A percentile compares a stretch with the other conserved stretches of the same genome.
Evolutionary conservation across 2,797 vertebrate species (phyloP).

Genomic region (Tokudaia muenninki): DNA sequence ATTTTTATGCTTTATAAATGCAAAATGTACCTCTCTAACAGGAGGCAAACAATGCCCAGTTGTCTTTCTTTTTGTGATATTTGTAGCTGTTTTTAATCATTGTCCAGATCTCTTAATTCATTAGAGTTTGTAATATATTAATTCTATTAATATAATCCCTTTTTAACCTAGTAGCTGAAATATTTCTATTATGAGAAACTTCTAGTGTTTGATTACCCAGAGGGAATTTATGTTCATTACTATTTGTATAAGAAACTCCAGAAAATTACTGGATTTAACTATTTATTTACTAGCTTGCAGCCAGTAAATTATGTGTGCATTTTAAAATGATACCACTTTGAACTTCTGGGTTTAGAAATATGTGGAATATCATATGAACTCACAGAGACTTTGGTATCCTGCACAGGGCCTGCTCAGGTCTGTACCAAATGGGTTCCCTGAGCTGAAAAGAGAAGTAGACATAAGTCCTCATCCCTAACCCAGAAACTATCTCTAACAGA

Average conservation of each 20-base stretch:
- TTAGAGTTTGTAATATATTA: conserved; percentile 32
- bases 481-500: background rate
- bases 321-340: conserved; percentile 22
- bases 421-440: background rate
- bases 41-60: conserved; percentile 1
- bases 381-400: background rate
- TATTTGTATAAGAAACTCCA: conserved; percentile 51
- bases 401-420: background rate
- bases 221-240: conserved; percentile 59
- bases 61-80: conserved; percentile 36
- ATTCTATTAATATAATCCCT: conserved; percentile 56
- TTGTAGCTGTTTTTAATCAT: conserved; percentile 49
- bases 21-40: background rate
- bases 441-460: background rate
- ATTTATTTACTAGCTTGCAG: background rate
- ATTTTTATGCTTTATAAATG: conserved; percentile 21
- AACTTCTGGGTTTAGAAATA: conserved; percentile 1
- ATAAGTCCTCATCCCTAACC: background rate
- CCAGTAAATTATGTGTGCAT: background rate
- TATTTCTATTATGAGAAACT: conserved; percentile 64
- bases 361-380: background rate
- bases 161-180: conserved; percentile 54
- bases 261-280: conserved; percentile 22
- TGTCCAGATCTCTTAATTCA: conserved; percentile 50
- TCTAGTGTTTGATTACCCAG: conserved; percentile 55